Evolutionary conservation across 2,797 vertebrate genomes (phyloP).

Genomic region (Protosalanx chinensis): DNA sequence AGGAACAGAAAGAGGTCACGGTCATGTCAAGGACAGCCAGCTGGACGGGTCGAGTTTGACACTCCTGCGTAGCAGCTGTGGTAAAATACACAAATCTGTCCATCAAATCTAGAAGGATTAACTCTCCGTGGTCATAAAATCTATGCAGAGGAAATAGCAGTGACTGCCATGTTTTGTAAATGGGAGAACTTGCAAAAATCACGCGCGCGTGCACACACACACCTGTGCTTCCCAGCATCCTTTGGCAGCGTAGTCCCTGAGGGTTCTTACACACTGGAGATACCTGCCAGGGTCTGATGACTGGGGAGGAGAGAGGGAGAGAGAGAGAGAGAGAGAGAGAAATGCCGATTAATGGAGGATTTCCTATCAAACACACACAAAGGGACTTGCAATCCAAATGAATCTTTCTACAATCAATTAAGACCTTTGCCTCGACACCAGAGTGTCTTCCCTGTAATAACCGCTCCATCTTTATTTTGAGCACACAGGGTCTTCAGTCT

Average conservation of each 20-base stretch:
- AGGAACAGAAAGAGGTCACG: neutral
- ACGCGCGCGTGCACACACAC: conserved; percentile 32
- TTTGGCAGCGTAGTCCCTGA: conserved; percentile 89
- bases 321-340: neutral
- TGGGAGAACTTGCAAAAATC: no score
- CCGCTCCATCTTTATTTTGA: no score
- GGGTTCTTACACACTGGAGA: conserved; percentile 88
- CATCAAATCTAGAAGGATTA: neutral
- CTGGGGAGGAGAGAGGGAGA: conserved; percentile 56
- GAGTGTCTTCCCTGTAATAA: no score
- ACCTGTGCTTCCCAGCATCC: conserved; percentile 99
- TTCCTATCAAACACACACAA: no score
- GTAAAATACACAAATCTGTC: neutral
- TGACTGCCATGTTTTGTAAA: no score
- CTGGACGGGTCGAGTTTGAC: neutral
- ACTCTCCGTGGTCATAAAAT: neutral
- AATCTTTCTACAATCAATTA: no score
- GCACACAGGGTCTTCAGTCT: neutral
- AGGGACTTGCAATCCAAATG: no score
- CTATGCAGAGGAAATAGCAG: neutral
- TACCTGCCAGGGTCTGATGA: conserved; percentile 88
- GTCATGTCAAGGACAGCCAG: neutral
- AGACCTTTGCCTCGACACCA: no score
- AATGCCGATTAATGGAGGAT: neutral
- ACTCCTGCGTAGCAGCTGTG: neutral